A percentile compares a stretch with the other conserved stretches of the same genome.
These are phyloP conservation scores for sheep (Ovis aries) DNA, from an alignment of 2,113 vertebrate species.

Conservation along the genomic window ARS-UI_Ramb_v3.0 NC_056072.1:4079001-4079500, in stretches of 20 bases:
- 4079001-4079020: neutral
- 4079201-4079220: neutral
- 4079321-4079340: neutral
- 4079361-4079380: neutral
- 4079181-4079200: neutral
- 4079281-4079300: neutral
- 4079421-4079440: neutral
- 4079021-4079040: neutral
- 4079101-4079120: neutral
- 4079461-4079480: neutral
- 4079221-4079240: neutral
- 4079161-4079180: neutral
- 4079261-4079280: neutral
- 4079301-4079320: neutral
- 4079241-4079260: neutral
- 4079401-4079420: neutral
- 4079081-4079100: neutral
- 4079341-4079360: neutral
- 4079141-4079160: neutral
- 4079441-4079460: neutral
- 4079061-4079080: neutral
- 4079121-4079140: accelerated
- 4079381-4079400: neutral
- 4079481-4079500: neutral
- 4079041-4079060: neutral